These are phyloP conservation scores for Isoperla grammatica DNA, from an alignment of 2,888 invertebrate species.

Conservation along the genomic window DNA sequence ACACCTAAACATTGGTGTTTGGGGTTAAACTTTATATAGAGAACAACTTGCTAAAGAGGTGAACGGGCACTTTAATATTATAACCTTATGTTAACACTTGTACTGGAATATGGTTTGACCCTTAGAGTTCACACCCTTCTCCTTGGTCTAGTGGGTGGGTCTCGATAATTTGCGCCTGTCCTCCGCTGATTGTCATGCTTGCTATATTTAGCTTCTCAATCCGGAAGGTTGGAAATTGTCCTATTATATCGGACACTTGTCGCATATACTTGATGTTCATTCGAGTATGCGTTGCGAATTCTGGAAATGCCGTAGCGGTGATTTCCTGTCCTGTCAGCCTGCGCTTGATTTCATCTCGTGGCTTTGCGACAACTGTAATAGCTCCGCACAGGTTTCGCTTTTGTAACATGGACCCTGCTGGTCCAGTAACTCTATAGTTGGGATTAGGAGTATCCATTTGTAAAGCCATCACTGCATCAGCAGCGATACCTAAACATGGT, in stretches of 20 bases:
- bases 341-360: constrained; percentile 1
- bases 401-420: not conserved
- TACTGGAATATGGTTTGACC: too few relatives aligned
- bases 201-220: constrained; percentile 3
- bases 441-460: not conserved
- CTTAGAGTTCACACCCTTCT: not conserved
- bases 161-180: not conserved
- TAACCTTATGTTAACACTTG: too few relatives aligned
- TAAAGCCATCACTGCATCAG: constrained; percentile 15
- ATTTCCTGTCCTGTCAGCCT: constrained; percentile 9
- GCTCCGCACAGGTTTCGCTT: not conserved
- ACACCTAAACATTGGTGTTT: too few relatives aligned
- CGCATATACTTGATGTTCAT: constrained; percentile 1
- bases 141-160: not conserved
- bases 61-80: too few relatives aligned
- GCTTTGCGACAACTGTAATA: not conserved
- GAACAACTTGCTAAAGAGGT: too few relatives aligned
- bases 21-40: too few relatives aligned
- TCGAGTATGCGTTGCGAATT: not conserved
- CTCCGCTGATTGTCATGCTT: not conserved
- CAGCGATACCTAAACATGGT: constrained; percentile 13
- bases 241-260: too few relatives aligned
- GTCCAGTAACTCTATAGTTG: not conserved
- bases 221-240: not conserved
- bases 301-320: too few relatives aligned